Evolutionary conservation across 2,113 vertebrate species (phyloP).

Genomic region (Amazona vittata): DNA sequence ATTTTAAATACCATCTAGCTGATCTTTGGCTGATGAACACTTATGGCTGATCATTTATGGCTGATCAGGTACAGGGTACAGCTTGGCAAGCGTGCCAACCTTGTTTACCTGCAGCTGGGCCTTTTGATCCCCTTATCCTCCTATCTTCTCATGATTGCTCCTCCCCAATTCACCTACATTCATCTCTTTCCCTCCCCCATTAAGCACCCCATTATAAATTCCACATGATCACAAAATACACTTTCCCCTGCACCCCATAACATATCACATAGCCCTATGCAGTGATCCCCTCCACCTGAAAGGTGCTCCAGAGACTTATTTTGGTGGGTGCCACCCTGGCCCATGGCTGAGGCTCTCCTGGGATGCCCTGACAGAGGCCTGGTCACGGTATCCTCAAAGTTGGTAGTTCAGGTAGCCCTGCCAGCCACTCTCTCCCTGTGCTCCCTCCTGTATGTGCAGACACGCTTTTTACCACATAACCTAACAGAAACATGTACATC

Average conservation of each 20-base stretch:
- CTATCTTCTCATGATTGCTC: not conserved
- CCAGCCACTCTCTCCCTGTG: not conserved
- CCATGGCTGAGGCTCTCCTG: not conserved
- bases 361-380: not conserved
- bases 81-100: not conserved
- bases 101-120: not conserved
- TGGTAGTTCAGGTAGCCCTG: not conserved
- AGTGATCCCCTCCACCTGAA: not conserved
- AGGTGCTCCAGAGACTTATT: not conserved
- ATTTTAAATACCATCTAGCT: not conserved
- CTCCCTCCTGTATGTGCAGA: not conserved
- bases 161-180: not conserved
- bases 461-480: not conserved
- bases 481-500: not conserved
- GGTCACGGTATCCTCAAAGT: not conserved
- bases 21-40: not conserved
- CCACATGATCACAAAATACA: not conserved
- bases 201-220: not conserved
- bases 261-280: accelerated
- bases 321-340: not conserved
- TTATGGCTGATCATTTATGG: not conserved
- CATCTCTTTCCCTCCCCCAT: not conserved
- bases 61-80: not conserved
- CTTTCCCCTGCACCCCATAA: not conserved
- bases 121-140: not conserved